Conservation (phyloP, 2,888 invertebrate species). For the Bruchidius siliquastri region DNA sequence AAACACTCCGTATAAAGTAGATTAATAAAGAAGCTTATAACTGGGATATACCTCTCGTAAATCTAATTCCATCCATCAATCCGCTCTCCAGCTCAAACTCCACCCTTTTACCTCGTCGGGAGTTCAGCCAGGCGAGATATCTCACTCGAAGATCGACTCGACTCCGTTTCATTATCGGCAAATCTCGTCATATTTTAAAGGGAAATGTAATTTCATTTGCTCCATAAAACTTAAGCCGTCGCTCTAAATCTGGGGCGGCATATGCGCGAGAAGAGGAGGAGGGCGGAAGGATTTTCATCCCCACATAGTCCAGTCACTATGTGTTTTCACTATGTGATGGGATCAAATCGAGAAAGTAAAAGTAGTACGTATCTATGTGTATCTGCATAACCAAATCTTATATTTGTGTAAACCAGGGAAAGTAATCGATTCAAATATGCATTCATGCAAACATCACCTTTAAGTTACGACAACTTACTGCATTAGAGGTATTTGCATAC, state of each 20-base stretch:
- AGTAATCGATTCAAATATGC: too few species aligned
- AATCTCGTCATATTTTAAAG: constrained; percentile 52
- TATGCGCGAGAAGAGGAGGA: constrained; percentile 32
- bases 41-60: background rate
- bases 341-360: too few species aligned
- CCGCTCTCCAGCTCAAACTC: background rate
- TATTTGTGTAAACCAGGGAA: too few species aligned
- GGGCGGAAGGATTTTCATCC: constrained; percentile 5
- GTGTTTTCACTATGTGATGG: too few species aligned
- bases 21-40: too few species aligned
- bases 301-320: background rate
- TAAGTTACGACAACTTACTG: too few species aligned
- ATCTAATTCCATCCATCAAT: background rate
- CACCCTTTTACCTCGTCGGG: background rate
- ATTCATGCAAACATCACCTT: too few species aligned
- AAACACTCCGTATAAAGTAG: too few species aligned
- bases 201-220: constrained; percentile 52
- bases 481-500: too few species aligned
- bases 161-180: constrained; percentile 50
- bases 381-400: too few species aligned
- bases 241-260: constrained; percentile 47
- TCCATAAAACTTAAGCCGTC: constrained; percentile 51
- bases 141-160: constrained; percentile 39
- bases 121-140: background rate
- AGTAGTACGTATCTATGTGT: too few species aligned